Percentiles rank a stretch among this genome's conserved stretches.
Evolutionary conservation across 2,888 invertebrate genomes (phyloP).

Genomic region (Yponomeuta sedellus): DNA sequence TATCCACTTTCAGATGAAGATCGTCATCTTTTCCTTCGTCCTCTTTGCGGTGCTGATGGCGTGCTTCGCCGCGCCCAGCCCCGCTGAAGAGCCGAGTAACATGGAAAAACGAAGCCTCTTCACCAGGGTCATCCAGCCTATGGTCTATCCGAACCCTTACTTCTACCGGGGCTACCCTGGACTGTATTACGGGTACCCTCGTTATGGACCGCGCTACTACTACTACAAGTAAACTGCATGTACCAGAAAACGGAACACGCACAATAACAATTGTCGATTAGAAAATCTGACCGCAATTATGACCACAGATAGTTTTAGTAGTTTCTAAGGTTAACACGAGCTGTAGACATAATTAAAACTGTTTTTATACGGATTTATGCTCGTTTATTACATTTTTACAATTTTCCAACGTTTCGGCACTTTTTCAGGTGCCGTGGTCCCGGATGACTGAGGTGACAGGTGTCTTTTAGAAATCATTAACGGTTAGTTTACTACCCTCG

Average conservation of each 20-base stretch:
- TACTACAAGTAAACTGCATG: neutral
- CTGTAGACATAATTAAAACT: no score
- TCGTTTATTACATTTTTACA: no score
- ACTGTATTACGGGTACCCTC: neutral
- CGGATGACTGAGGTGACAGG: no score
- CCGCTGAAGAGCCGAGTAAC: neutral
- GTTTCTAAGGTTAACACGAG: no score
- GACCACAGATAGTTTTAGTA: no score
- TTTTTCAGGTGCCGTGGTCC: no score
- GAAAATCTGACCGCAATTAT: no score
- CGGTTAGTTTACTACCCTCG: no score
- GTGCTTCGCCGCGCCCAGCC: slow-evolving; percentile 13
- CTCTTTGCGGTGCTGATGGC: slow-evolving; percentile 7
- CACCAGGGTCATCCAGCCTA: neutral
- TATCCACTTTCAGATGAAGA: slow-evolving; percentile 16
- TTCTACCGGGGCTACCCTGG: neutral
- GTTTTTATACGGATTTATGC: no score
- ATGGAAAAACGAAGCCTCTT: neutral
- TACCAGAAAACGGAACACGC: neutral
- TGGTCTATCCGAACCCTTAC: neutral
- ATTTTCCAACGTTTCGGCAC: no score
- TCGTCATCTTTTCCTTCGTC: slow-evolving; percentile 1
- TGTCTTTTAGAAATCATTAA: no score
- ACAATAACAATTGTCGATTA: no score
- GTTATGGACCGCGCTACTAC: neutral